These are phyloP conservation scores for Chromoteleia sp. DNA, from an alignment of 2,888 invertebrate species.

Conservation along the genomic window DNA sequence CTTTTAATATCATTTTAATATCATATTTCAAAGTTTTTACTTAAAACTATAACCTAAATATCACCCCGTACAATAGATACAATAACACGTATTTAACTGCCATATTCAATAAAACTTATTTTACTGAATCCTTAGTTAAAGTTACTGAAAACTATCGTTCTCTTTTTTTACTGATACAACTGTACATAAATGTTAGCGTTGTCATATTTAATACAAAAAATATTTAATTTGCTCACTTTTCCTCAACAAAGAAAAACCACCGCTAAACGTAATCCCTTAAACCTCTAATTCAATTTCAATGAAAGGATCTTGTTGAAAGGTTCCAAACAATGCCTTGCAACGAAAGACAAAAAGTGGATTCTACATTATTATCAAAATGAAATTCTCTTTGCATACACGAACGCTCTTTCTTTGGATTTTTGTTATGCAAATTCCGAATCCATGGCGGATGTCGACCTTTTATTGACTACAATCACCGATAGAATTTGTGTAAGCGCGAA, in stretches of 20 bases:
- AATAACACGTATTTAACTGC: too few relatives aligned
- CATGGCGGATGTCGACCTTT: not conserved
- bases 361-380: constrained; percentile 26
- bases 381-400: constrained; percentile 19
- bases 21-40: too few relatives aligned
- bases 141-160: too few relatives aligned
- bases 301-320: constrained; percentile 23
- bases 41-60: too few relatives aligned
- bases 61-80: too few relatives aligned
- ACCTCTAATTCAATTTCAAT: constrained; percentile 21
- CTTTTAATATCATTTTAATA: too few relatives aligned
- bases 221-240: constrained; percentile 23
- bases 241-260: constrained; percentile 5
- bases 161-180: too few relatives aligned
- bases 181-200: too few relatives aligned
- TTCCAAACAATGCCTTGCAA: constrained; percentile 26
- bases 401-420: constrained; percentile 15
- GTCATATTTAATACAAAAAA: too few relatives aligned
- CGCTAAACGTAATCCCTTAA: constrained; percentile 25
- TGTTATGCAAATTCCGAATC: constrained; percentile 41
- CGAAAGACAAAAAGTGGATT: constrained; percentile 21
- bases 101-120: too few relatives aligned
- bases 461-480: constrained; percentile 24
- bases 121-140: too few relatives aligned
- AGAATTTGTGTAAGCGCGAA: not conserved